These are phyloP conservation scores for Syritta pipiens DNA, from an alignment of 2,888 invertebrate genomes.

Conservation along the genomic window DNA sequence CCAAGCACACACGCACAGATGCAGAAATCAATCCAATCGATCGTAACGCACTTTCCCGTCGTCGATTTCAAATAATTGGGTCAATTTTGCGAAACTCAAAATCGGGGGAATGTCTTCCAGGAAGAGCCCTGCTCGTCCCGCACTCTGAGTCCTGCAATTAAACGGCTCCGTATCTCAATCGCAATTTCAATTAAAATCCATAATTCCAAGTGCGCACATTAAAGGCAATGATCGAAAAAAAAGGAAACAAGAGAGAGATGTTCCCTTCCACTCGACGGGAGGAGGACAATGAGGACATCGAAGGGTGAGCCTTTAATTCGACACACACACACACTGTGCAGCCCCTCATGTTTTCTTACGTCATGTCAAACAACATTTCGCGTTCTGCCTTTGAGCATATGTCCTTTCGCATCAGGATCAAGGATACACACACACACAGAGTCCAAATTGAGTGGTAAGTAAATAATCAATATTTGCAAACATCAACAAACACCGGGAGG, in stretches of 20 bases:
- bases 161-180: conserved; percentile 19
- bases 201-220: conserved; percentile 60
- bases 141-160: neutral
- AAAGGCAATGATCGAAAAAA: conserved; percentile 56
- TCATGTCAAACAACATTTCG: conserved; percentile 27
- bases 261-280: conserved; percentile 29
- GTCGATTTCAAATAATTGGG: too few species aligned
- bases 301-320: conserved; percentile 33
- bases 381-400: conserved; percentile 21
- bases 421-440: neutral
- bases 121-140: too few species aligned
- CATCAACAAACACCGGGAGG: conserved; percentile 40
- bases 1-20: too few species aligned
- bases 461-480: conserved; percentile 61
- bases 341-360: conserved; percentile 37
- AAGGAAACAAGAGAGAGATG: conserved; percentile 11
- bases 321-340: neutral
- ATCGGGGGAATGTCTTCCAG: too few species aligned
- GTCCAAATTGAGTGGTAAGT: conserved; percentile 6
- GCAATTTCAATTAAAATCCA: conserved; percentile 59
- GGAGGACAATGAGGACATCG: conserved; percentile 4
- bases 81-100: too few species aligned
- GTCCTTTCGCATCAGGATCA: conserved; percentile 46
- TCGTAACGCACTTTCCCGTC: too few species aligned
- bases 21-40: too few species aligned